phyloP scores from a whole-genome alignment of 1,140 invertebrate species.

The Eupristina koningsbergeri region DNA sequence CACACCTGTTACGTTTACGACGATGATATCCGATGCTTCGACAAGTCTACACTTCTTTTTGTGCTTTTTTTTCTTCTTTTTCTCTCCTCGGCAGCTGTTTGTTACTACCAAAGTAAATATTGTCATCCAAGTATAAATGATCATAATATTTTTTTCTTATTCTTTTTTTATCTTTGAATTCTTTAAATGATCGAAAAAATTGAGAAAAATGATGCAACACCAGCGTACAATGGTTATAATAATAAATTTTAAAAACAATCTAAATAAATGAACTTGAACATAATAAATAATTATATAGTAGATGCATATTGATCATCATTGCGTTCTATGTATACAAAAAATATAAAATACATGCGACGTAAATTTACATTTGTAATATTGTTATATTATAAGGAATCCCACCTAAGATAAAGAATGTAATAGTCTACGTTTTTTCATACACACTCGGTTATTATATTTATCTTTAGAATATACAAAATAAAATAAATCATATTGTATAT shows the following conservation, averaged over 20 bases:
- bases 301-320: conserved; percentile 62
- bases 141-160: conserved; percentile 5
- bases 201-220: conserved; percentile 11
- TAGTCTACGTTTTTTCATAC: conserved; percentile 71
- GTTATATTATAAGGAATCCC: conserved; percentile 68
- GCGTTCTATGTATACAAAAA: conserved; percentile 58
- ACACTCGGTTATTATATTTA: conserved; percentile 69
- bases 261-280: conserved; percentile 56
- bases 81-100: conserved; percentile 52
- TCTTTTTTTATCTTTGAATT: not conserved
- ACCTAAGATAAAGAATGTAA: conserved; percentile 70
- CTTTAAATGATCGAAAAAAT: conserved; percentile 5
- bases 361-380: conserved; percentile 60
- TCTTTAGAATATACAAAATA: conserved; percentile 59
- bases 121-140: conserved; percentile 43
- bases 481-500: conserved; percentile 59
- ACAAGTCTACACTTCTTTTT: conserved; percentile 27
- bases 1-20: not conserved
- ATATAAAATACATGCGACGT: conserved; percentile 52
- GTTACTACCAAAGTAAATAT: conserved; percentile 45
- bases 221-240: conserved; percentile 47
- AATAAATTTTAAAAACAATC: conserved; percentile 66
- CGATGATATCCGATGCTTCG: conserved; percentile 31
- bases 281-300: conserved; percentile 63
- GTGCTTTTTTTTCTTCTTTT: conserved; percentile 50